Base-by-base conservation (phyloP, 1,140 invertebrate species). In the Sitobion miscanthi region DNA sequence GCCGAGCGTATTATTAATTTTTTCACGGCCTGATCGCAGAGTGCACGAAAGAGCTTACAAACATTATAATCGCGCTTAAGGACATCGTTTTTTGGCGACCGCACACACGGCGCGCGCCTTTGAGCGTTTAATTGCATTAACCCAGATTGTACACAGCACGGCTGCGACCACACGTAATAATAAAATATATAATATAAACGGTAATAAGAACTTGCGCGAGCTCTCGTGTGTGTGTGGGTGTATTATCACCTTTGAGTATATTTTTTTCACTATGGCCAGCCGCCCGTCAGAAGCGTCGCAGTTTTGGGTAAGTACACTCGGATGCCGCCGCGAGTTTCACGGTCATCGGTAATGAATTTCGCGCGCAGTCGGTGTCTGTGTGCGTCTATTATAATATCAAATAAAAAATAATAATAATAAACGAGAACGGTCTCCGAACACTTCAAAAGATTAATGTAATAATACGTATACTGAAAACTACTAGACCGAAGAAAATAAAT, bases 261-360 rank as follows among this genome's bases (percentile, higher is more conserved):
- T 77, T 77, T 77, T 77, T 77, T 77, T 88, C 45, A 6, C 45
- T 30, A 88, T 35, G 85, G 45, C 85, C 47, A 30, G 85, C 25
- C 30, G 45, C 45, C 85, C 45, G 45, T 3, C 25, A 0, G 11
- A 38, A 47, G 21, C 83, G 30, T 87, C 11, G 30, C 49, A 57
- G 38, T 23, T 54, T 30, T 23, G 57, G n/a, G n/a, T 90, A 35
- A 17, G 30, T 23, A n/a, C 47, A 35, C 30, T n/a, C 14, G 21
- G 86, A 30, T 21, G 47, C 47, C 47, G n/a, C 17, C 49, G 57
- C 23, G 42, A 30, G 42, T 91, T 92, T 92, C 91, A 92, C 91
- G 91, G 91, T 92, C 91, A 83, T 38, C 77, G 45, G 91, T 83
- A 92, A 92, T 83, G 91, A 57, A 89, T 89, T 89, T 89, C 52